Conservation (phyloP, 2,888 invertebrate species). For the Andrena chrysosceles region DNA sequence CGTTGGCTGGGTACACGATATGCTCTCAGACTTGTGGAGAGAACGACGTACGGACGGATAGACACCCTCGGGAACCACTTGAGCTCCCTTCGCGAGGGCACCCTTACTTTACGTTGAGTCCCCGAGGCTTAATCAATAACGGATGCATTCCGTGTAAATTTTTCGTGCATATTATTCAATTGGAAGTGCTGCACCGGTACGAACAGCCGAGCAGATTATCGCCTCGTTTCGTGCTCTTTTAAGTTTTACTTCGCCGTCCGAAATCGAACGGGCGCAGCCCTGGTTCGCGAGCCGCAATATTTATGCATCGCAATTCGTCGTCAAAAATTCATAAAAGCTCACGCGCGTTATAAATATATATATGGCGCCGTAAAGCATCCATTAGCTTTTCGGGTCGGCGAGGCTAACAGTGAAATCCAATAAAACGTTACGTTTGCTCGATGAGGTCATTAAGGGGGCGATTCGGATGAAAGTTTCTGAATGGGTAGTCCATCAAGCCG, state of each 20-base stretch:
- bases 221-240: neutral
- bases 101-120: constrained; percentile 70
- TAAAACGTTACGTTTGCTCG: constrained; percentile 36
- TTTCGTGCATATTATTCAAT: constrained; percentile 73
- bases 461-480: constrained; percentile 38
- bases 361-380: neutral
- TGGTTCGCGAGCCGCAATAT: constrained; percentile 4
- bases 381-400: constrained; percentile 17
- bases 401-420: constrained; percentile 4
- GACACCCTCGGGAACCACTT: constrained; percentile 79
- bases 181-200: constrained; percentile 43
- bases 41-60: constrained; percentile 78
- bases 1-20: constrained; percentile 73
- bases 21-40: constrained; percentile 76
- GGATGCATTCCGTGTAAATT: constrained; percentile 74
- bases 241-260: neutral
- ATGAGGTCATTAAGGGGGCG: constrained; percentile 33
- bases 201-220: constrained; percentile 18
- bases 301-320: neutral
- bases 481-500: constrained; percentile 46
- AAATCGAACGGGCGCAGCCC: neutral
- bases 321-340: constrained; percentile 27
- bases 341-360: neutral
- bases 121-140: constrained; percentile 78
- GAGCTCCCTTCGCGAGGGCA: constrained; percentile 70